These are phyloP conservation scores for Eledone cirrhosa DNA, from an alignment of 2,888 invertebrate genomes.

Conservation along the genomic window DNA sequence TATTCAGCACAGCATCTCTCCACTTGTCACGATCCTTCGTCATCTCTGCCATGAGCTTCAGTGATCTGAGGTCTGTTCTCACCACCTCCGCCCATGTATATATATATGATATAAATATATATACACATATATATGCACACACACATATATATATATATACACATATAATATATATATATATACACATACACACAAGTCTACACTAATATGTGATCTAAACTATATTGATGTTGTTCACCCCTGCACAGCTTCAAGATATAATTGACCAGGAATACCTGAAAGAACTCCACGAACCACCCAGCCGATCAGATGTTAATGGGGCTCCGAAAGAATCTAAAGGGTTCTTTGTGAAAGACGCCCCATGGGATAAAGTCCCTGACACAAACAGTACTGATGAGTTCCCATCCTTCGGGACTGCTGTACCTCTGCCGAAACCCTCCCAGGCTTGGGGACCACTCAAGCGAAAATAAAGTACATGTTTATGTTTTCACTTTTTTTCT, in stretches of 20 bases:
- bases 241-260: constrained; percentile 68
- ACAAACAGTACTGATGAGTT: constrained; percentile 67
- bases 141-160: too few relatives aligned
- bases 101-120: too few relatives aligned
- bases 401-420: constrained; percentile 52
- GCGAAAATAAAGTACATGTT: background rate
- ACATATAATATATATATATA: too few relatives aligned
- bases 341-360: constrained; percentile 64
- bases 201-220: too few relatives aligned
- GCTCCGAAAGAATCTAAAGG: constrained; percentile 41
- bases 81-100: too few relatives aligned
- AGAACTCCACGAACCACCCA: constrained; percentile 61
- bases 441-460: constrained; percentile 52
- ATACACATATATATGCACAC: too few relatives aligned
- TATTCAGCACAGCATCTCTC: too few relatives aligned
- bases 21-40: too few relatives aligned
- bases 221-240: too few relatives aligned
- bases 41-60: too few relatives aligned
- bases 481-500: background rate
- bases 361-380: constrained; percentile 64
- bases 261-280: constrained; percentile 62
- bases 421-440: constrained; percentile 45
- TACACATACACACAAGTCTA: too few relatives aligned
- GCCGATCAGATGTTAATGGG: constrained; percentile 38
- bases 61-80: too few relatives aligned